Percentiles rank a stretch among this genome's conserved stretches.
These are phyloP conservation scores for Agrotis exclamationis DNA, from an alignment of 2,888 invertebrate species.

Conservation along the genomic window DNA sequence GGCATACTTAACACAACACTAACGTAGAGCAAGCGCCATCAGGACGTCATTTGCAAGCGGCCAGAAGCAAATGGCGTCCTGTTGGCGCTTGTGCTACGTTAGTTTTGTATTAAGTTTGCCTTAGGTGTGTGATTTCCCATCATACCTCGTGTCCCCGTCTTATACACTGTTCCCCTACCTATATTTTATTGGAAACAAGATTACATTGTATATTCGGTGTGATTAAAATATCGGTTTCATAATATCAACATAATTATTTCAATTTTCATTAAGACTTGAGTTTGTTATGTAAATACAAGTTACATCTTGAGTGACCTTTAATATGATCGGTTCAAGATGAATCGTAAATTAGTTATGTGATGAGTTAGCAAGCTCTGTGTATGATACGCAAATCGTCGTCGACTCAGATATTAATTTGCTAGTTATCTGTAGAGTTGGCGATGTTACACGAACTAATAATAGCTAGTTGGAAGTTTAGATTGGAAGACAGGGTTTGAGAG, in stretches of 20 bases:
- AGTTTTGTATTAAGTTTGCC: too few relatives aligned
- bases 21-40: too few relatives aligned
- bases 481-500: background rate
- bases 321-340: conserved; percentile 21
- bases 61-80: too few relatives aligned
- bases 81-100: too few relatives aligned
- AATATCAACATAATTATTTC: conserved; percentile 6
- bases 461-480: conserved; percentile 1
- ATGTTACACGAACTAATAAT: background rate
- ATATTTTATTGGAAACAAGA: background rate
- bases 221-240: conserved; percentile 11
- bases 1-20: too few relatives aligned
- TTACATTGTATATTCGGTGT: background rate
- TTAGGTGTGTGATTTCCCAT: too few relatives aligned
- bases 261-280: conserved; percentile 4
- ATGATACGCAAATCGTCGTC: conserved; percentile 1
- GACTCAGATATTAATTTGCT: conserved; percentile 4
- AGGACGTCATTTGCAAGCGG: too few relatives aligned
- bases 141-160: too few relatives aligned
- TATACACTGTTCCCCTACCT: too few relatives aligned
- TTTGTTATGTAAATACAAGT: conserved; percentile 25
- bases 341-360: conserved; percentile 14
- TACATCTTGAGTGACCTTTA: conserved; percentile 6
- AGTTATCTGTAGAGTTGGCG: conserved; percentile 4
- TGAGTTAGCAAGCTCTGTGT: background rate